Base-by-base conservation (phyloP, 2,797 vertebrate genomes). In the Tragopan temminckii region DNA sequence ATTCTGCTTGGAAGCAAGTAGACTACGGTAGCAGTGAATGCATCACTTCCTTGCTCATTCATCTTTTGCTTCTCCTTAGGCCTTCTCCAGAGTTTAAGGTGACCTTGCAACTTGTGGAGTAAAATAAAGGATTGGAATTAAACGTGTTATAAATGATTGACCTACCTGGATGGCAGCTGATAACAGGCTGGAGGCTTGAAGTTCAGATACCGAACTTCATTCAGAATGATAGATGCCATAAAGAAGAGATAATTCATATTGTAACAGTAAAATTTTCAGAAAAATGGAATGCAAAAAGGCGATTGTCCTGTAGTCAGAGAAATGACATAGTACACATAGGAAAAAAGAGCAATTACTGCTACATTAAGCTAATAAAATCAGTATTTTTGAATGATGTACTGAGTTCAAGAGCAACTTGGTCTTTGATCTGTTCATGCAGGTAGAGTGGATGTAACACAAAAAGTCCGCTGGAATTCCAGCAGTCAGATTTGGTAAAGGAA, bases 101-200 rank as follows among this genome's bases (percentile, higher is more conserved):
- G 92, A 96, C 93, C 95, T 96, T 93, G 93, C 50, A 95, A 85
- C 43, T 93, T 92, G 85, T 33, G 86, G 88, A 82, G 66, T 76
- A 59, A 90, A 95, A 94, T 45, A 88, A 90, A 94, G 43, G 42
- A 78, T 83, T 52, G 69, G 58, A 92, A 62, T 89, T 92, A 90
- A 84, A 90, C 0, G 1, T 76, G 55, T 93, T 95, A 90, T 80
- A 85, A 95, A 95, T 96, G 86, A 92, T 59, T 93, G 88, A 93
- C 90, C 88, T 87, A 85, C 76, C 79, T 85, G 72, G 58, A 87
- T 85, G 62, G 78, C 90, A 89, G 86, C 90, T 92, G 92, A 90
- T 90, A 92, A 87, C 17, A 2, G 58, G 72, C 81, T 85, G 72
- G 62, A 91, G 76, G 87, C 89, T 91, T 80, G 46, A 90, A 89